These are phyloP conservation scores for Fundulus diaphanus DNA, from an alignment of 2,797 vertebrate species.

Conservation along the genomic window DNA sequence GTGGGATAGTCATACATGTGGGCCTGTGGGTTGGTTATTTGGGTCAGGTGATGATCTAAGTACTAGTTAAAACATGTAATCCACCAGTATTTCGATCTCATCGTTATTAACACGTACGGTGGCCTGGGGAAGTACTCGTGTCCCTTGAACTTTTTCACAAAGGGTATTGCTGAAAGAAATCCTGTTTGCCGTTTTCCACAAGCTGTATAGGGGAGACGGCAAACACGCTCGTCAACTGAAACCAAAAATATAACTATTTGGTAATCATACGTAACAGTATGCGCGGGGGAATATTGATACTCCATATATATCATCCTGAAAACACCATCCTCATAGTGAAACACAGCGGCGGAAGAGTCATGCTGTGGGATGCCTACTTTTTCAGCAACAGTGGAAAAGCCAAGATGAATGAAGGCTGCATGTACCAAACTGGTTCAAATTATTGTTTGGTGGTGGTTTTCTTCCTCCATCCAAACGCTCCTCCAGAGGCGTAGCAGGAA, in stretches of 20 bases:
- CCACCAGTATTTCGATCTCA: background rate
- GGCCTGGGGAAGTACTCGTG: background rate
- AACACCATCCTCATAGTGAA: background rate
- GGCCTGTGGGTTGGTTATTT: background rate
- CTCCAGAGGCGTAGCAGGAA: conserved; percentile 26
- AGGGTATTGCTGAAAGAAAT: background rate
- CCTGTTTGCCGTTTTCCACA: background rate
- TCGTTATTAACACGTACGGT: background rate
- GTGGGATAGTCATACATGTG: background rate
- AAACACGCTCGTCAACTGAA: background rate
- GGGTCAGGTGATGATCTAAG: background rate
- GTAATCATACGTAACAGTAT: background rate
- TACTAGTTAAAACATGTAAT: background rate
- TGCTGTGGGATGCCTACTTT: background rate
- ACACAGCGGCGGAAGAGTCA: background rate
- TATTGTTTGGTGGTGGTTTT: conserved; percentile 12
- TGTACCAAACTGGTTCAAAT: conserved; percentile 24
- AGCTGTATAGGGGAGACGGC: background rate
- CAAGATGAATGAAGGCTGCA: background rate
- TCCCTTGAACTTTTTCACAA: too few relatives aligned
- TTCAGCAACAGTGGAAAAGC: background rate
- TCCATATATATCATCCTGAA: background rate
- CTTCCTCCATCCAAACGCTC: conserved; percentile 31
- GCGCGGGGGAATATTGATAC: background rate
- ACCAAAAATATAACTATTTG: background rate